Evolutionary conservation across 2,113 vertebrate genomes (phyloP).

Genomic region (Calonectris borealis): DNA sequence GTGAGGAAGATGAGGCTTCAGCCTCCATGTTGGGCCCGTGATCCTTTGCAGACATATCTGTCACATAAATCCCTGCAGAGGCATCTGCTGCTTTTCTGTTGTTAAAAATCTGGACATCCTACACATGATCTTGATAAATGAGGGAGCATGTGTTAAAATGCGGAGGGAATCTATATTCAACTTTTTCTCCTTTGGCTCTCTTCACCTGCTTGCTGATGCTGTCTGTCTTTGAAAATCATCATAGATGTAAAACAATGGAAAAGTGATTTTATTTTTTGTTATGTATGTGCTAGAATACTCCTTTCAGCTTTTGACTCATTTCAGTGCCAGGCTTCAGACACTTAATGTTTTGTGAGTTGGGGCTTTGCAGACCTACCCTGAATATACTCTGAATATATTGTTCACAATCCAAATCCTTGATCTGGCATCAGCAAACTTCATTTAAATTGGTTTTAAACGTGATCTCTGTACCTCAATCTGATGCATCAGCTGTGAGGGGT

Average conservation of each 20-base stretch:
- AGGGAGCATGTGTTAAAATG: neutral
- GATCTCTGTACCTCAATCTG: neutral
- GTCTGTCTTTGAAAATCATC: neutral
- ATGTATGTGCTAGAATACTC: neutral
- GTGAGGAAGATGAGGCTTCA: neutral
- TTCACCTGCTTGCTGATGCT: neutral
- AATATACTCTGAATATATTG: neutral
- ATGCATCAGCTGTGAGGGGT: neutral
- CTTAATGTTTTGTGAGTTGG: neutral
- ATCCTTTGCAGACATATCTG: neutral
- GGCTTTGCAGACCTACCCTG: neutral
- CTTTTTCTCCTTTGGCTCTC: neutral
- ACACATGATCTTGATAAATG: neutral
- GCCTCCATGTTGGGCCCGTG: neutral
- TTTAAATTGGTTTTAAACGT: neutral
- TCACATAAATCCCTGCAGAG: neutral
- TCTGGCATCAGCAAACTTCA: neutral
- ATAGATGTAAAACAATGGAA: neutral
- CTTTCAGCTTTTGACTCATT: neutral
- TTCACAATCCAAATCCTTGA: neutral
- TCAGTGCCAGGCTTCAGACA: neutral
- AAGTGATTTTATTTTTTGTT: neutral
- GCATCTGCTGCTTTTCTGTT: neutral
- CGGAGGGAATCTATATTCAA: fast-evolving
- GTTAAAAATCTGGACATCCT: neutral